Conservation (phyloP, 2,113 vertebrate species). For the Xiphophorus hellerii region DNA sequence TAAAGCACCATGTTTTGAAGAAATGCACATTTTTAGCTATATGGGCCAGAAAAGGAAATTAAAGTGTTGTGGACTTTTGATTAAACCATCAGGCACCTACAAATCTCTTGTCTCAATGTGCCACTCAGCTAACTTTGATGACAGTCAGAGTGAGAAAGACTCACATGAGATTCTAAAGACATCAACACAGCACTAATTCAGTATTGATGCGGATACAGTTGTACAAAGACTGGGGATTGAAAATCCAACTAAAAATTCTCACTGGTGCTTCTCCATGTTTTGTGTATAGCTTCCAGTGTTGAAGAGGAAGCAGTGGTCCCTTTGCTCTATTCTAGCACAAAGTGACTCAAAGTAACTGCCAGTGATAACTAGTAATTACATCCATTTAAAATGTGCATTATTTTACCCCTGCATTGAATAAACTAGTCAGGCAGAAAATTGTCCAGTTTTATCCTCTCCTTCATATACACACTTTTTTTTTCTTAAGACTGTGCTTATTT, state of each 20-base stretch:
- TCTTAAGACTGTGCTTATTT: slow-evolving; percentile 68
- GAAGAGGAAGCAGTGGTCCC: slow-evolving; percentile 62
- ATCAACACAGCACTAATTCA: too few relatives aligned
- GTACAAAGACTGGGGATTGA: too few relatives aligned
- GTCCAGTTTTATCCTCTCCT: slow-evolving; percentile 81
- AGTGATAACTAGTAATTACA: slow-evolving; percentile 84
- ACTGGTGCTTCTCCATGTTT: slow-evolving; percentile 29
- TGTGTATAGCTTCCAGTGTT: slow-evolving; percentile 47
- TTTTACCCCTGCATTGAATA: slow-evolving; percentile 83
- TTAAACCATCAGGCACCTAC: too few relatives aligned
- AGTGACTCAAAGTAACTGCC: slow-evolving; percentile 76
- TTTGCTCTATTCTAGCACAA: slow-evolving; percentile 72
- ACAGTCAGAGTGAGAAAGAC: too few relatives aligned
- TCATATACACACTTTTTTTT: slow-evolving; percentile 75
- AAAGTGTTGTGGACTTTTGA: too few relatives aligned
- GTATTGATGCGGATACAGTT: too few relatives aligned
- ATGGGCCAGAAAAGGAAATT: too few relatives aligned
- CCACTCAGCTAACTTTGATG: too few relatives aligned
- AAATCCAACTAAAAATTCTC: not conserved
- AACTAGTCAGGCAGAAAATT: slow-evolving; percentile 87
- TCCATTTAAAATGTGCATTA: slow-evolving; percentile 86
- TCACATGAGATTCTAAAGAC: too few relatives aligned
- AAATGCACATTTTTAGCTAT: too few relatives aligned
- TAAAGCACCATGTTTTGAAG: slow-evolving; percentile 20
- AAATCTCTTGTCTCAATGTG: too few relatives aligned